Conservation (phyloP, 2,888 invertebrate species). For the Andrena haemorrhoa region DNA sequence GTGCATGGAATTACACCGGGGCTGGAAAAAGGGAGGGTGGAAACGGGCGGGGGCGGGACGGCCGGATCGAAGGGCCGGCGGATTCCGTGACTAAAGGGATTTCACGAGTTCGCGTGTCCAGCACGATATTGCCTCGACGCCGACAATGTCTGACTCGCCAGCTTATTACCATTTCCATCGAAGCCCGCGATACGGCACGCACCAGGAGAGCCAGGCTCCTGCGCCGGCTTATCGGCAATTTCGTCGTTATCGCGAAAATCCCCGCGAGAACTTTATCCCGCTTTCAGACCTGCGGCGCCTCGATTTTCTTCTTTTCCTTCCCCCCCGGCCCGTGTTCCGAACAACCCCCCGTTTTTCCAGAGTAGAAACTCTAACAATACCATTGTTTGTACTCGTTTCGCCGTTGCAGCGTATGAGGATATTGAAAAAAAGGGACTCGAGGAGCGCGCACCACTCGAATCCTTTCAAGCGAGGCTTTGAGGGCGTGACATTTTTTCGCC, state of each 20-base stretch:
- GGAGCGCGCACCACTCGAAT: too few species aligned
- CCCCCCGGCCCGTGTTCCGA: too few species aligned
- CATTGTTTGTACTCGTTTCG: too few species aligned
- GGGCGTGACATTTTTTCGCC: too few species aligned
- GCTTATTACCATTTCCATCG: constrained; percentile 71
- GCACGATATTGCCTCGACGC: constrained; percentile 26
- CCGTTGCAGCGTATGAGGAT: too few species aligned
- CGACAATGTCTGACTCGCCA: constrained; percentile 60
- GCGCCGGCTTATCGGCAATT: constrained; percentile 45
- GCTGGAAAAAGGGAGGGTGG: constrained; percentile 28
- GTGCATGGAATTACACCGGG: constrained; percentile 64
- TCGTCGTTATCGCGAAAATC: constrained; percentile 24
- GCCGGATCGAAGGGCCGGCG: constrained; percentile 54
- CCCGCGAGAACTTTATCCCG: constrained; percentile 14
- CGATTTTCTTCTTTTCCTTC: neutral
- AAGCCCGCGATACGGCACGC: constrained; percentile 61
- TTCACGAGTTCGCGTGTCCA: constrained; percentile 64
- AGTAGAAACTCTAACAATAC: too few species aligned
- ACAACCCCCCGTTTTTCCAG: too few species aligned
- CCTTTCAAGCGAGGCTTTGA: too few species aligned
- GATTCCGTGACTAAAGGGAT: constrained; percentile 71
- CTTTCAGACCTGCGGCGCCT: neutral
- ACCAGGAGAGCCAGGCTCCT: constrained; percentile 7
- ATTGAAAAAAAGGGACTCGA: too few species aligned
- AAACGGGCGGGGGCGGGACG: constrained; percentile 15